Percentiles rank a stretch among this genome's conserved stretches.
phyloP scores from a whole-genome alignment of 1,140 invertebrate species.

The Drosophila mojavensis region DNA sequence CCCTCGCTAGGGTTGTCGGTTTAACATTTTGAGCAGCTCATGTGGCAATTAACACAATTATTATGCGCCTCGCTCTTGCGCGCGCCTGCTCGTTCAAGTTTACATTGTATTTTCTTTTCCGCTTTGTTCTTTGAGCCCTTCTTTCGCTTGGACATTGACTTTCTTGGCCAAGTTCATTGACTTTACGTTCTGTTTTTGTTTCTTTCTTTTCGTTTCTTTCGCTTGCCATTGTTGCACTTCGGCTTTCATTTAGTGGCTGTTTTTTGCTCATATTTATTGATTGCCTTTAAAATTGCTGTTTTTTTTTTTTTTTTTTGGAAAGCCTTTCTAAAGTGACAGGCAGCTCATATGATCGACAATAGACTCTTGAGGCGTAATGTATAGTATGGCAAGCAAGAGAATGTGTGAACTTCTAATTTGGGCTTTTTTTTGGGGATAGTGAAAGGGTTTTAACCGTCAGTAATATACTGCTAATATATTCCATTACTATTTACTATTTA shows the following conservation, averaged over 20 bases:
- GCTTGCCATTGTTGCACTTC: conserved; percentile 22
- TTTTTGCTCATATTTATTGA: conserved; percentile 35
- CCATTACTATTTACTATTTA: no score
- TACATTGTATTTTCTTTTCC: conserved; percentile 27
- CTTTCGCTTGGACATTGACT: conserved; percentile 34
- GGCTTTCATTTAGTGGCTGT: conserved; percentile 42
- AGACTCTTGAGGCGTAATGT: conserved; percentile 2
- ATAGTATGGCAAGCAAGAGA: conserved; percentile 22
- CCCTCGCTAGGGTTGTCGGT: no score
- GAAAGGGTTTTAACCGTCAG: not conserved
- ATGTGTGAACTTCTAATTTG: conserved; percentile 2
- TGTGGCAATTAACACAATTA: conserved; percentile 39
- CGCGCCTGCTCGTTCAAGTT: conserved; percentile 12
- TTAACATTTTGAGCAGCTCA: not conserved
- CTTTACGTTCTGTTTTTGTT: conserved; percentile 17
- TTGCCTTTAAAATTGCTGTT: conserved; percentile 25
- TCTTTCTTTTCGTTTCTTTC: not conserved
- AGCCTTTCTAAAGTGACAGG: conserved; percentile 52
- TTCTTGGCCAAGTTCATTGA: conserved; percentile 30
- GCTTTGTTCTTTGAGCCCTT: conserved; percentile 20
- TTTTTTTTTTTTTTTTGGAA: conserved; percentile 13
- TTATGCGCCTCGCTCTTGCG: conserved; percentile 19
- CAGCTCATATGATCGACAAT: conserved; percentile 28
- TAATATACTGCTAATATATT: no score
- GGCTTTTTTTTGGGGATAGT: conserved; percentile 8